Percentiles rank a stretch among this genome's conserved stretches.
Conservation (phyloP, 1,140 invertebrate species). For the Drosophila arawakana region DNA sequence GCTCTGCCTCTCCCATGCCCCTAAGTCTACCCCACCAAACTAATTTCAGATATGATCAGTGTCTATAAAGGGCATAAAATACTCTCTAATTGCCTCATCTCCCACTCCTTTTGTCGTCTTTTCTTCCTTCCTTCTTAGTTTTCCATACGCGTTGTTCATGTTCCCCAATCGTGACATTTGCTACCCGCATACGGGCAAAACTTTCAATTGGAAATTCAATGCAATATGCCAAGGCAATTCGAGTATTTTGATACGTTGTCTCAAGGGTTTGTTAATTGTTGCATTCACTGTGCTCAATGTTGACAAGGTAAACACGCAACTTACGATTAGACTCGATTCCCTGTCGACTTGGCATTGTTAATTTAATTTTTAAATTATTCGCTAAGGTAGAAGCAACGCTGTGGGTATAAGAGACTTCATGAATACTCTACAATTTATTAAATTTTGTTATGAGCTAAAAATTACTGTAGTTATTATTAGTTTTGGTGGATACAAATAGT, state of each 20-base stretch:
- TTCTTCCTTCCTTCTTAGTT: neutral
- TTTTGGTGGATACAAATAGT: too few species aligned
- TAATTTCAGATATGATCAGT: constrained; percentile 60
- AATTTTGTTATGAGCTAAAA: too few species aligned
- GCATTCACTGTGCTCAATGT: neutral
- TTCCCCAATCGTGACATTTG: too few species aligned
- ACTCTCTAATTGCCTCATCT: neutral
- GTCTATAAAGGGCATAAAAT: constrained; percentile 18
- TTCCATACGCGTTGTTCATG: neutral
- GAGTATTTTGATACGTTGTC: neutral
- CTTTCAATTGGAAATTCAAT: neutral
- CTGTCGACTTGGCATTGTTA: neutral
- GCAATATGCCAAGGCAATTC: neutral
- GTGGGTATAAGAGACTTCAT: too few species aligned
- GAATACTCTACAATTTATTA: too few species aligned
- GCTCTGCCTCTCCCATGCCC: neutral
- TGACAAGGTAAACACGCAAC: neutral
- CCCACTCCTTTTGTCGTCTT: neutral
- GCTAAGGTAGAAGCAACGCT: too few species aligned
- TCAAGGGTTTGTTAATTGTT: neutral
- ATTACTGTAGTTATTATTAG: too few species aligned
- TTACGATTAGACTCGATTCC: too few species aligned
- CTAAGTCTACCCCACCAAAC: constrained; percentile 8
- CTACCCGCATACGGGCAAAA: too few species aligned
- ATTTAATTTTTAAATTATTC: neutral